These are phyloP conservation scores for Lithophane semibrunnea DNA, from an alignment of 2,888 invertebrate species.

Conservation along the genomic window DNA sequence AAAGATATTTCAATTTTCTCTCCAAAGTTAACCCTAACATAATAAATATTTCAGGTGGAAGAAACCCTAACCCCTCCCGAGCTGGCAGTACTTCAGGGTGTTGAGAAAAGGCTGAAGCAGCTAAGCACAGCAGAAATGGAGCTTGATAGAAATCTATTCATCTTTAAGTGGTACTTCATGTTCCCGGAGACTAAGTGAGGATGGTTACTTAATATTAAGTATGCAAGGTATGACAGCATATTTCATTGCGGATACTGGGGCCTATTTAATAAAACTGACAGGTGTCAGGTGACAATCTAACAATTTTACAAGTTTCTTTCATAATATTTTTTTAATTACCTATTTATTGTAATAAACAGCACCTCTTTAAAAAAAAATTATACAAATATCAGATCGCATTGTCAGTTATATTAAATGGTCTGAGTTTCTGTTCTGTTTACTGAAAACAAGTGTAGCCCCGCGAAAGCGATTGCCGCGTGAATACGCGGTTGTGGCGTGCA, in stretches of 20 bases:
- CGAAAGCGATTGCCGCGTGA: too few relatives aligned
- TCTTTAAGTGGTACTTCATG: conserved; percentile 94
- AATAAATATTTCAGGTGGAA: conserved; percentile 90
- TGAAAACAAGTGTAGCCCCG: too few relatives aligned
- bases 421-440: too few relatives aligned
- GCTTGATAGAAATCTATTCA: conserved; percentile 95
- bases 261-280: too few relatives aligned
- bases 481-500: too few relatives aligned
- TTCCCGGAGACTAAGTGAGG: conserved; percentile 71
- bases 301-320: background rate
- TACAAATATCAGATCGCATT: too few relatives aligned
- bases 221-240: background rate
- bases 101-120: conserved; percentile 94
- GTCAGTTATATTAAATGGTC: too few relatives aligned
- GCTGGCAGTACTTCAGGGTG: conserved; percentile 93
- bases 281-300: background rate
- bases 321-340: background rate
- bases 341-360: background rate
- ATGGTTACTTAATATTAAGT: background rate
- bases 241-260: background rate
- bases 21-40: background rate
- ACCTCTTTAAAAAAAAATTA: background rate
- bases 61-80: conserved; percentile 97
- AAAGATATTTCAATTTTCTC: background rate
- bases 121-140: conserved; percentile 95